Evolutionary conservation across 1,140 invertebrate genomes (phyloP).

Genomic region (Muscidifurax raptorellus): DNA sequence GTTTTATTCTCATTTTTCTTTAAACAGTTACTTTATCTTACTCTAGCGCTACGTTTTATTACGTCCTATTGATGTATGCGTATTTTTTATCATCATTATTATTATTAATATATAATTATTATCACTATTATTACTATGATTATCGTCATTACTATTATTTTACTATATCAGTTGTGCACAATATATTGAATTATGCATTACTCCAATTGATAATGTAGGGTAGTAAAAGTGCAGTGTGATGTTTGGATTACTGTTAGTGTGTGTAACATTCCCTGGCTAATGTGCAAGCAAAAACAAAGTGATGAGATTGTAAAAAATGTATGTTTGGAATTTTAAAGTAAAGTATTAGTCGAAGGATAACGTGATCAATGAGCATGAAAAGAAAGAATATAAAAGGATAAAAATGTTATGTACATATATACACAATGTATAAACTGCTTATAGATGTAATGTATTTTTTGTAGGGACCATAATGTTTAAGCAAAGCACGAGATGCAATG

Average conservation of each 20-base stretch:
- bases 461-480: conserved; percentile 68
- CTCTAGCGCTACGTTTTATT: background rate
- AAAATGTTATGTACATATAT: conserved; percentile 65
- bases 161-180: background rate
- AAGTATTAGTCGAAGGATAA: conserved; percentile 9
- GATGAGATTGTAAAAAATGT: conserved; percentile 44
- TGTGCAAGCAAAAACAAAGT: conserved; percentile 47
- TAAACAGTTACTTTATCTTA: background rate
- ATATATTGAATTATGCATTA: conserved; percentile 13
- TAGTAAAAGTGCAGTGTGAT: conserved; percentile 13
- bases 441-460: conserved; percentile 73
- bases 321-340: conserved; percentile 6
- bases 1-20: conserved; percentile 32
- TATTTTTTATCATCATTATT: conserved; percentile 17
- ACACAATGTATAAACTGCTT: conserved; percentile 66
- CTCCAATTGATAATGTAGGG: background rate
- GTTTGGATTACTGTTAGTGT: conserved; percentile 48
- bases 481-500: background rate
- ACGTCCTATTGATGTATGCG: conserved; percentile 18
- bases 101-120: background rate
- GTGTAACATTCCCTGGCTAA: conserved; percentile 48
- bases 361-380: background rate
- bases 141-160: conserved; percentile 7
- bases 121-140: background rate
- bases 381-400: conserved; percentile 8